phyloP scores from a whole-genome alignment of 1,140 invertebrate species.

The Acromyrmex charruanus region DNA sequence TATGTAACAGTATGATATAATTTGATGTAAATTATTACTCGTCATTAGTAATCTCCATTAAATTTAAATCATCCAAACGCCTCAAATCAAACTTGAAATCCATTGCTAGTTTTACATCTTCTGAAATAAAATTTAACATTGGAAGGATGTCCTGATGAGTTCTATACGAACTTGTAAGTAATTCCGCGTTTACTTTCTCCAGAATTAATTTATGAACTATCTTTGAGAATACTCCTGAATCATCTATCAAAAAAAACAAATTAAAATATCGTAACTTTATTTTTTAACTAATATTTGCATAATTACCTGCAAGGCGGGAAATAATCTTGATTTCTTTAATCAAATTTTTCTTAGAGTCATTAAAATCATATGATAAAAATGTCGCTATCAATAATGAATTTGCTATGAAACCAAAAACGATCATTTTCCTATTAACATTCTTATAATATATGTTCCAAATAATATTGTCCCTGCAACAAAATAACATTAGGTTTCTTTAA shows the following conservation, averaged over 20 bases:
- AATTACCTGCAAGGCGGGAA: constrained; percentile 75
- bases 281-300: not conserved
- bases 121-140: constrained; percentile 74
- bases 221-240: constrained; percentile 65
- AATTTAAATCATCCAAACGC: constrained; percentile 67
- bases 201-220: constrained; percentile 77
- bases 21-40: constrained; percentile 69
- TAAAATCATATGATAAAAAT: constrained; percentile 44
- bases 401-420: constrained; percentile 76
- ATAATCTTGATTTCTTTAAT: constrained; percentile 74
- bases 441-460: constrained; percentile 76
- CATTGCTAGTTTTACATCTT: constrained; percentile 76
- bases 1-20: not conserved
- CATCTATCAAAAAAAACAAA: constrained; percentile 46
- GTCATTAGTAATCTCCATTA: constrained; percentile 73
- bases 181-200: constrained; percentile 68
- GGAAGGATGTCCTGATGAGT: constrained; percentile 71
- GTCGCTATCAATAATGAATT: constrained; percentile 75
- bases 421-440: constrained; percentile 62
- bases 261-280: constrained; percentile 26
- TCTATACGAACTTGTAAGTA: constrained; percentile 60
- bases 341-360: not conserved
- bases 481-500: constrained; percentile 25
- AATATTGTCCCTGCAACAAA: constrained; percentile 75
- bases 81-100: constrained; percentile 79